Base-by-base conservation (phyloP, 2,888 invertebrate genomes). In the Xanthia togata region DNA sequence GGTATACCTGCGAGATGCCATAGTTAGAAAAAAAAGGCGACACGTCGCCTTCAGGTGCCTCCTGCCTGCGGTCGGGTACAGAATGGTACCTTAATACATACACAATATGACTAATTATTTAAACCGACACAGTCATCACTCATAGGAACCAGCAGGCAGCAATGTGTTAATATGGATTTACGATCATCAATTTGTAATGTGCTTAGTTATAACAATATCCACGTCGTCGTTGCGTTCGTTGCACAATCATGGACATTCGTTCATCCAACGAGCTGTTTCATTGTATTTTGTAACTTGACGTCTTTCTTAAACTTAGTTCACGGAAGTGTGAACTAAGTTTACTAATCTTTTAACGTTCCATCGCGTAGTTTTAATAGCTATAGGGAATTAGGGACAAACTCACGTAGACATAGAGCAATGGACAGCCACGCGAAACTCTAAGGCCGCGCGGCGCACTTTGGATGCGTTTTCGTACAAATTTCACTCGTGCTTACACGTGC, bases 191-290 rank as follows among this genome's bases (percentile, higher is more conserved):
- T 90, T 91, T 89, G 83, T 82, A 69, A 78, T 83, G 86, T 86
- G 80, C 82, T 82, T 90, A 62, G 62, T 55, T 65, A 91, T 92
- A 93, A 93, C 91, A 92, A 91, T 92, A 92, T 92, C 90, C 88
- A 90, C 89, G 88, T 90, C 91, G 91, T 90, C 91, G 91, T 90
- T 88, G 89, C 44, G 38, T 68, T 68, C 50, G 41, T 93, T 93
- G 89, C 92, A 91, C 90, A 94, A 94, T 91, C 90, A 88, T 86
- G 87, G 85, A 89, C 90, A 91, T 92, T 92, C 89, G 90, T 92
- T 83, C 90, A 86, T 84, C 79, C 90, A 92, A 91, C 90, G 90
- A 92, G 89, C 86, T 77, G 82, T 76, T 88, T 87, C 83, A 83
- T 88, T 86, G 86, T 85, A 77, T 82, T 83, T 79, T 64, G 72